Percentiles rank a stretch among this genome's conserved stretches.
These are phyloP conservation scores for Drusus annulatus DNA, from an alignment of 1,140 invertebrate genomes.

Conservation along the genomic window DNA sequence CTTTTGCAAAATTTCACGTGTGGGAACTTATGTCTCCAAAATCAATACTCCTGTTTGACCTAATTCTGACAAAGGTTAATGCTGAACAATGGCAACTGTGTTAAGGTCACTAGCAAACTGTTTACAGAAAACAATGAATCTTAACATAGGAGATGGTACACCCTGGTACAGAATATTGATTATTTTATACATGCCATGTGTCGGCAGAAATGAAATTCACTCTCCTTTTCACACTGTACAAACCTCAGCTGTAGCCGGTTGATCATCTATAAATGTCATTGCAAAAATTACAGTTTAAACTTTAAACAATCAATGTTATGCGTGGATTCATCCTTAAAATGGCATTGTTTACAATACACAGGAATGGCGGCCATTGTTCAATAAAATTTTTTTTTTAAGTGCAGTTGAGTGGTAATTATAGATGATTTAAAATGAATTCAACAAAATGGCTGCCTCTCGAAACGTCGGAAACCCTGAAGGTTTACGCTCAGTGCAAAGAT, in stretches of 20 bases:
- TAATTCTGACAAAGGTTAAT: slow-evolving; percentile 48
- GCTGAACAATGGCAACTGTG: slow-evolving; percentile 31
- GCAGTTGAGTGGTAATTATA: background rate
- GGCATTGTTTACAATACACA: too few species aligned
- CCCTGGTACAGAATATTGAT: slow-evolving; percentile 56
- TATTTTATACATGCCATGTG: slow-evolving; percentile 21
- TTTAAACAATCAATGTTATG: too few species aligned
- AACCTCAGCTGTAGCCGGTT: background rate
- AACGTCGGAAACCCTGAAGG: slow-evolving; percentile 36
- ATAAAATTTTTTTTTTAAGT: too few species aligned
- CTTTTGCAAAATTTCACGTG: too few species aligned
- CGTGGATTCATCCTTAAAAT: too few species aligned
- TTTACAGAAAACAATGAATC: background rate
- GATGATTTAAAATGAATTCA: slow-evolving; percentile 48
- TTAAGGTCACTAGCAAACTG: slow-evolving; percentile 47
- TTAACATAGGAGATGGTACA: slow-evolving; percentile 39
- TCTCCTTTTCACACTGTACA: slow-evolving; percentile 44
- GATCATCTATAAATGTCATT: background rate
- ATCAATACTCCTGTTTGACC: slow-evolving; percentile 25
- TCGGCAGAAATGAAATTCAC: slow-evolving; percentile 53
- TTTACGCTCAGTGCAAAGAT: slow-evolving; percentile 53
- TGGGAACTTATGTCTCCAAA: too few species aligned
- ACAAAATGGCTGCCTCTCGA: slow-evolving; percentile 56
- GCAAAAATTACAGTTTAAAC: background rate
- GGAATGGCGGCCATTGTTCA: too few species aligned